These are phyloP conservation scores for Calameuta idolon DNA, from an alignment of 2,888 invertebrate species.

Conservation along the genomic window DNA sequence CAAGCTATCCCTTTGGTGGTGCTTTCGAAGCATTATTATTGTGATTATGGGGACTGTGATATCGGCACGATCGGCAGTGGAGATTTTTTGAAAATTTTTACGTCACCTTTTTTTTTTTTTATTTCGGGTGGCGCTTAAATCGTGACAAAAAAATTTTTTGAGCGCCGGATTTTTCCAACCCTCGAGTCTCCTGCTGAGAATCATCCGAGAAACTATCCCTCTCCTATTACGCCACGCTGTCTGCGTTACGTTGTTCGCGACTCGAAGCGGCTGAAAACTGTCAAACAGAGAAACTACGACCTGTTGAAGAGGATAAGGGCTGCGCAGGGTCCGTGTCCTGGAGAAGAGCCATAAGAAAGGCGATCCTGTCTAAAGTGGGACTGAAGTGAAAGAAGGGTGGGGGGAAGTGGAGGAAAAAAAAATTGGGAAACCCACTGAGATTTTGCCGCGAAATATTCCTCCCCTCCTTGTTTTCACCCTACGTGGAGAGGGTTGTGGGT, in stretches of 20 bases:
- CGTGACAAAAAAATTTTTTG: constrained; percentile 13
- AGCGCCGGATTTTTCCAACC: constrained; percentile 14
- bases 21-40: not conserved
- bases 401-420: not conserved
- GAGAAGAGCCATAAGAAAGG: not conserved
- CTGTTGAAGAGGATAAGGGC: not conserved
- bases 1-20: not conserved
- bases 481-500: not conserved
- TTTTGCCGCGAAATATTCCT: not conserved
- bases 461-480: not conserved
- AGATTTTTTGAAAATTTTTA: constrained; percentile 9
- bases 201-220: constrained; percentile 33
- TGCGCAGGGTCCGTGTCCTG: not conserved
- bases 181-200: constrained; percentile 20
- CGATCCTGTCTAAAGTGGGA: not conserved
- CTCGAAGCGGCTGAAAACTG: constrained; percentile 35
- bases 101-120: not conserved
- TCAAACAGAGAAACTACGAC: constrained; percentile 1
- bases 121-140: constrained; percentile 38
- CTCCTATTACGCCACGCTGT: constrained; percentile 56
- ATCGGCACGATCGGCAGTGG: not conserved
- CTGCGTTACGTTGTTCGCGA: constrained; percentile 55
- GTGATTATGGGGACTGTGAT: not conserved
- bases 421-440: not conserved
- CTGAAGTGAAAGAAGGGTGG: not conserved